Conservation (phyloP, 2,113 vertebrate species). For the Epinephelus moara region DNA sequence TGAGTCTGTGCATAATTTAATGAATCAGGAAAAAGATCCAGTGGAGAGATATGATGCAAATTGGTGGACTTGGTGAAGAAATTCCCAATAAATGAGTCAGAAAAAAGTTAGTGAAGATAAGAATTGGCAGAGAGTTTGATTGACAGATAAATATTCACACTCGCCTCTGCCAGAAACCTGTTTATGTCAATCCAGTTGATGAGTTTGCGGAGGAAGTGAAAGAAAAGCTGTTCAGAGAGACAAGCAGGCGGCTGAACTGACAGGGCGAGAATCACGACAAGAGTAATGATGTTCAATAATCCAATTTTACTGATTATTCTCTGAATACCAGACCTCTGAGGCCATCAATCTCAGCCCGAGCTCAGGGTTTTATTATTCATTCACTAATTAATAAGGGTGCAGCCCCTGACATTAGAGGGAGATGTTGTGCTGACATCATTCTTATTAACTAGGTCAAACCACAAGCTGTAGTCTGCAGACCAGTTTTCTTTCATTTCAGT, state of each 20-base stretch:
- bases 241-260: slow-evolving; percentile 46
- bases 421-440: neutral
- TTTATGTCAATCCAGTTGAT: slow-evolving; percentile 53
- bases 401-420: neutral
- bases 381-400: neutral
- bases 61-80: neutral
- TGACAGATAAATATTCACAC: slow-evolving; percentile 60
- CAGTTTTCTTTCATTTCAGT: neutral
- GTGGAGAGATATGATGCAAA: neutral
- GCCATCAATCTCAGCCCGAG: slow-evolving; percentile 8
- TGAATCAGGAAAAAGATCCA: neutral
- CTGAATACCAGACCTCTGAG: slow-evolving; percentile 28
- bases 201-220: slow-evolving; percentile 25
- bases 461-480: slow-evolving; percentile 1
- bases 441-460: slow-evolving; percentile 22
- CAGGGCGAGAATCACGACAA: slow-evolving; percentile 21
- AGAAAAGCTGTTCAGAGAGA: slow-evolving; percentile 29
- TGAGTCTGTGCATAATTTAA: neutral
- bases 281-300: slow-evolving; percentile 19
- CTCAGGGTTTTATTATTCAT: neutral
- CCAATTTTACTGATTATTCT: slow-evolving; percentile 22
- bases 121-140: slow-evolving; percentile 20
- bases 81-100: neutral
- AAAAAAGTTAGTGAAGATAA: slow-evolving; percentile 1
- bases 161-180: slow-evolving; percentile 58